Evolutionary conservation across 2,113 vertebrate genomes (phyloP), one percentile per base, ranked within the genome.

Genomic region (Chlorodrepanis virens): DNA sequence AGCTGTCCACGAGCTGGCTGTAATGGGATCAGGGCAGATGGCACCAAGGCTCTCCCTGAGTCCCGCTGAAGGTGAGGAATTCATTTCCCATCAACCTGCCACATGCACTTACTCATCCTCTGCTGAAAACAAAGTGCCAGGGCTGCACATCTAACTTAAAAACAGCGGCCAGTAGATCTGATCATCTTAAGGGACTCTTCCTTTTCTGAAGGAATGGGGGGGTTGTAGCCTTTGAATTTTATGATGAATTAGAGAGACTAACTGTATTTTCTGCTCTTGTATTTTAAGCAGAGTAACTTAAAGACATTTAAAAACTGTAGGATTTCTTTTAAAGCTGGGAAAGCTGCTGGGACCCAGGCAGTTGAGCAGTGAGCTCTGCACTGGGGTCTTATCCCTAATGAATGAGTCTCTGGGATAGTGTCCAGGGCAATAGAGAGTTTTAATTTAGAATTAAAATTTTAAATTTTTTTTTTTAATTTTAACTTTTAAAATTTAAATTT

Each of bases 21-120:
- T 25, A 90, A 89, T 52, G 84, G 93, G 78, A 97, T 91, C 92
- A 80, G 87, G 76, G 94, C 95, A 97, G 94, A 96, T 97, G 97
- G 96, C 33, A 91, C 81, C 94, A 80, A 11, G 25, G 67, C 87
- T 94, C 69, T 90, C 82, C 77, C 78, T 5, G 50, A 60, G 44
- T 61, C 74, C 29, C 57, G 61, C 85, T 86, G 74, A 67, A 89
- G 85, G 88, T 88, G 89, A 82, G 72, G 54, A 90, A 89, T 97
- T 92, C 8, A 5, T 88, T 75, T 86, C 54, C 74, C 39, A 57
- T 74, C 77, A 95, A 92, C 57, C 65, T 96, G 83, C 54, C 93
- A 84, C 93, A 59, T 24, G 61, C 83, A 87, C 22, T 84, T 82
- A 70, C 69, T 87, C 90, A 90, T 21, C 61, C 61, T 29, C 77